A percentile compares a stretch with the other conserved stretches of the same genome.
These are phyloP conservation scores for Thaumetopoea pityocampa DNA, from an alignment of 1,140 invertebrate genomes.

Conservation along the genomic window DNA sequence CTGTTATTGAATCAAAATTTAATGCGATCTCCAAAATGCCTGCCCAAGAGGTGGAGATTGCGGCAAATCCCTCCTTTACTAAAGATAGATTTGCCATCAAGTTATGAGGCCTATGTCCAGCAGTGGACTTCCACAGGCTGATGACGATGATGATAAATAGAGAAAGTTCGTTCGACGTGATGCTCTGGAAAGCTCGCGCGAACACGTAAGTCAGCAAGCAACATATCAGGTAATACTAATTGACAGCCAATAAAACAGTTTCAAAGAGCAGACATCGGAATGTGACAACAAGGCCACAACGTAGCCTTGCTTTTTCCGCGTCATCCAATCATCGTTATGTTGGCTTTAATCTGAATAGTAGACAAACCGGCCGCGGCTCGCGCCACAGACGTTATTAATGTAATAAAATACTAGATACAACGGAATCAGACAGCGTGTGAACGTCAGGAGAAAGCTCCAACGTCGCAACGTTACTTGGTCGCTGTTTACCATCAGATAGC, in stretches of 20 bases:
- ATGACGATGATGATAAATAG: no score
- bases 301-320: constrained; percentile 63
- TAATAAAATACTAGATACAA: constrained; percentile 71
- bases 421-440: constrained; percentile 67
- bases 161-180: constrained; percentile 12
- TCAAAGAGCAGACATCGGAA: constrained; percentile 41
- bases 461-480: constrained; percentile 58
- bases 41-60: no score
- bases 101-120: no score
- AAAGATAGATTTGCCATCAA: no score
- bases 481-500: constrained; percentile 55
- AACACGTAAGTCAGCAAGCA: constrained; percentile 14
- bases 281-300: constrained; percentile 56
- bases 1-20: no score
- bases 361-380: constrained; percentile 59
- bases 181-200: constrained; percentile 6
- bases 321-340: constrained; percentile 61
- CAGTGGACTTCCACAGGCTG: no score
- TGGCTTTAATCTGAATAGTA: constrained; percentile 52
- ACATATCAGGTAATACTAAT: constrained; percentile 32
- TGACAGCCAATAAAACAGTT: constrained; percentile 34
- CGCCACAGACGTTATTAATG: constrained; percentile 63
- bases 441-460: constrained; percentile 62
- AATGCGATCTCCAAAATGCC: no score
- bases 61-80: no score